Percentiles rank a stretch among this genome's conserved stretches.
Conservation (phyloP, 1,140 invertebrate species). For the Eueides isabella region DNA sequence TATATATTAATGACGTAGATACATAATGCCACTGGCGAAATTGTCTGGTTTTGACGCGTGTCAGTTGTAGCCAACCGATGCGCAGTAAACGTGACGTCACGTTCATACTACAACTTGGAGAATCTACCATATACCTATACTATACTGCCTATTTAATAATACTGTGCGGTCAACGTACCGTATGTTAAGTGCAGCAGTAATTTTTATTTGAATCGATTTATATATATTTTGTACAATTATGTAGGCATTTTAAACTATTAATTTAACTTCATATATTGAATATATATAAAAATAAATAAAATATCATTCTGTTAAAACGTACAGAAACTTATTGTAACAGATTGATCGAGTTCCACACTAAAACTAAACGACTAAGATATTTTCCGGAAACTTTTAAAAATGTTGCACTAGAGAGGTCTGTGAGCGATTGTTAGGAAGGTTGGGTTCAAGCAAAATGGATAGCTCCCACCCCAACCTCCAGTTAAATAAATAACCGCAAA, state of each 20-base stretch:
- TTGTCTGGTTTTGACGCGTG: slow-evolving; percentile 49
- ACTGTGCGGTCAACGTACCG: neutral
- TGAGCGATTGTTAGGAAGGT: slow-evolving; percentile 24
- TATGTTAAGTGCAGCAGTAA: neutral
- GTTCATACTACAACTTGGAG: slow-evolving; percentile 42
- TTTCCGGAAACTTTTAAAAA: slow-evolving; percentile 14
- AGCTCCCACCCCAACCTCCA: slow-evolving; percentile 50
- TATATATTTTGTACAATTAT: too few relatives aligned
- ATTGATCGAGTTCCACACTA: neutral
- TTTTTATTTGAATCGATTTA: too few relatives aligned
- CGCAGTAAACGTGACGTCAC: slow-evolving; percentile 61
- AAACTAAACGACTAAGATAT: neutral
- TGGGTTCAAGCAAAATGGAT: slow-evolving; percentile 40
- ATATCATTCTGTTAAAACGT: neutral
- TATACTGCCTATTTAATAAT: neutral
- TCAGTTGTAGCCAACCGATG: slow-evolving; percentile 56
- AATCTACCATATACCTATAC: slow-evolving; percentile 7
- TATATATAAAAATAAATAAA: neutral
- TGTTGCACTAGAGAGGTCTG: slow-evolving; percentile 20
- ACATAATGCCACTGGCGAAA: slow-evolving; percentile 34
- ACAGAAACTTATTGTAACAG: neutral
- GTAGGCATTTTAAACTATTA: neutral
- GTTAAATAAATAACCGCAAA: slow-evolving; percentile 80
- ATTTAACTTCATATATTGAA: neutral
- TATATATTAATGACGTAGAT: slow-evolving; percentile 24